A percentile compares a stretch with the other conserved stretches of the same genome.
These are phyloP conservation scores for Cephalopterus ornatus DNA, from an alignment of 2,113 vertebrate genomes.

Conservation along the genomic window DNA sequence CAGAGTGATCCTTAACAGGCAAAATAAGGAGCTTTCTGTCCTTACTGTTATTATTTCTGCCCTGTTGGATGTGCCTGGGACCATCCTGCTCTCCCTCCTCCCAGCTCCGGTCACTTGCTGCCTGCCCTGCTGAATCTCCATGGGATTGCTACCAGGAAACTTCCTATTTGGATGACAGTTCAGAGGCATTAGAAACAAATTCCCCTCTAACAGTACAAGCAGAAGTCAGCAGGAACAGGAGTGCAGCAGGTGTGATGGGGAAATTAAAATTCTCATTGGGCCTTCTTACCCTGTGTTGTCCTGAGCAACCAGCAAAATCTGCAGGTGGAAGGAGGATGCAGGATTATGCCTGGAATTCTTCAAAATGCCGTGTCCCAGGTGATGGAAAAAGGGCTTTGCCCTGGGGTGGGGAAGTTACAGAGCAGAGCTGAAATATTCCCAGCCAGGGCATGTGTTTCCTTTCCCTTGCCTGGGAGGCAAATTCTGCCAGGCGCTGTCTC, in stretches of 20 bases:
- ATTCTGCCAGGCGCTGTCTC: background rate
- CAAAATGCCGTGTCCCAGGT: background rate
- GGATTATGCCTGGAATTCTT: background rate
- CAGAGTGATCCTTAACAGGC: background rate
- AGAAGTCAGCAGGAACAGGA: background rate
- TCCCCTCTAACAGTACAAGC: background rate
- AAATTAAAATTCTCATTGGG: background rate
- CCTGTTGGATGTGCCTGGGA: background rate
- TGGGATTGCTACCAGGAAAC: background rate
- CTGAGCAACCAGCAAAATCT: background rate
- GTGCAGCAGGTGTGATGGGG: background rate
- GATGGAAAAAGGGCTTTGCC: background rate
- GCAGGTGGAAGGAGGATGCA: background rate
- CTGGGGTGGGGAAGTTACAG: background rate
- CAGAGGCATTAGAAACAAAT: background rate
- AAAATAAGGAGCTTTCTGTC: background rate
- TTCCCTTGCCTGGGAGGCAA: background rate
- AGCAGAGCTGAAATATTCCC: background rate
- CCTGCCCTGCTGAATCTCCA: background rate
- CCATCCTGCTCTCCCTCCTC: background rate
- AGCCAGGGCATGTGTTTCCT: background rate
- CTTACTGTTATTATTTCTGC: background rate
- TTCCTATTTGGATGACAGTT: background rate
- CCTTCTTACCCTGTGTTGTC: background rate
- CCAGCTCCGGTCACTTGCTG: background rate